Evolutionary conservation across 1,140 invertebrate genomes (phyloP), one percentile per base, ranked within the genome.

Genomic region (Adoxophyes honmai): DNA sequence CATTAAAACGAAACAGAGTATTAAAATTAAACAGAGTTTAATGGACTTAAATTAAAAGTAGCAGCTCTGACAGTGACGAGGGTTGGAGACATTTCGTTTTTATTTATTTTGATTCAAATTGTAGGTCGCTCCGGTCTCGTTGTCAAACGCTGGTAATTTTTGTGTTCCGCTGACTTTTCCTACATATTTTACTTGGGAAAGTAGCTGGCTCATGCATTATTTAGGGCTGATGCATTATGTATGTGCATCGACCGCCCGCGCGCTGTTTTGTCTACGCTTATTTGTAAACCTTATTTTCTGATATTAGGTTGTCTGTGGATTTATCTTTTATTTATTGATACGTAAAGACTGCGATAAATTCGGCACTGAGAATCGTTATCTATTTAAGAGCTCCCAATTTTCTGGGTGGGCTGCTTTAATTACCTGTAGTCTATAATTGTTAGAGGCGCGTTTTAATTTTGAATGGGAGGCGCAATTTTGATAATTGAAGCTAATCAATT

Each of bases 21-120:
- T 48, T 10, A 48, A 48, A 48, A 28, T 48, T 48, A 48, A 48
- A 48, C 55, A 36, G 39, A 60, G 55, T 66, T 68, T 64, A 69
- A 65, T 64, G 55, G 67, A 62, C 51, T 64, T 59, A 70, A 73
- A 73, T 73, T 73, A 69, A 70, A 70, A 67, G 70, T 59, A 62
- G 56, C 54, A 59, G 44, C 62, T 21, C 21, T 53, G 70, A 73
- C 70, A 64, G 59, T 73, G 70, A 73, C 59, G 53, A 73, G 62
- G 67, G 70, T 68, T 35, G 15, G 39, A 7, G 21, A 34, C 36
- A 28, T 35, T 33, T 53, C 15, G 15, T 57, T 44, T 57, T 42
- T 62, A 48, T n/a, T 48, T 48, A 48, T 48, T 48, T 48, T 48
- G 42, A 48, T 21, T 48, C 18, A 48, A 48, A 48, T 48, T 48